A percentile compares a stretch with the other conserved stretches of the same genome.
Evolutionary conservation across 2,888 invertebrate genomes (phyloP).

Genomic region (Leptura quadrifasciata): DNA sequence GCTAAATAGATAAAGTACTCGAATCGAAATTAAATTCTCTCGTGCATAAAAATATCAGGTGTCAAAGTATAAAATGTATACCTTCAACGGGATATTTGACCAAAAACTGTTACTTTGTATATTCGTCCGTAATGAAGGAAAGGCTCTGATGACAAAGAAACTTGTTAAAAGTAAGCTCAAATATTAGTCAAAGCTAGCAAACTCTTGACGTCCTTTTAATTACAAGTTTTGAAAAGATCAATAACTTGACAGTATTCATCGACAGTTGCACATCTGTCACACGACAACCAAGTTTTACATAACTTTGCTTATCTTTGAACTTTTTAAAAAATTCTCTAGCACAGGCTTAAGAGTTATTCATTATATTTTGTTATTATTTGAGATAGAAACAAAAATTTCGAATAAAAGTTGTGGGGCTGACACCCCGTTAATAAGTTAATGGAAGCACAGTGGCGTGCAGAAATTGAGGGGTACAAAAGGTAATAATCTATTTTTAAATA

Average conservation of each 20-base stretch:
- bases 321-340: too few species aligned
- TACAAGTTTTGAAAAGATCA: conserved; percentile 17
- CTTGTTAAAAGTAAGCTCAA: conserved; percentile 40
- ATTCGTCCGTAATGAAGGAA: conserved; percentile 21
- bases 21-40: conserved; percentile 29
- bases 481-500: too few species aligned
- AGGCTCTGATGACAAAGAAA: conserved; percentile 34
- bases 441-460: too few species aligned
- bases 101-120: conserved; percentile 28
- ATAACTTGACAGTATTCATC: conserved; percentile 19
- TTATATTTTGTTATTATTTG: too few species aligned
- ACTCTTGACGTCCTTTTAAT: conserved; percentile 24
- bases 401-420: too few species aligned
- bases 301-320: too few species aligned
- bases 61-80: conserved; percentile 25
- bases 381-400: too few species aligned
- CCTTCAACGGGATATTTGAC: conserved; percentile 4
- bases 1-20: conserved; percentile 6
- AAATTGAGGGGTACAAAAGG: too few species aligned
- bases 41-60: conserved; percentile 6
- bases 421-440: too few species aligned
- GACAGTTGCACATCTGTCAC: not conserved
- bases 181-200: conserved; percentile 39
- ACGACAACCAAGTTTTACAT: too few species aligned
- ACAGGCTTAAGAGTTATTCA: too few species aligned